Conservation (phyloP, 37 sponge, comb jelly and placozoan species). For the Beroe ovata region DNA sequence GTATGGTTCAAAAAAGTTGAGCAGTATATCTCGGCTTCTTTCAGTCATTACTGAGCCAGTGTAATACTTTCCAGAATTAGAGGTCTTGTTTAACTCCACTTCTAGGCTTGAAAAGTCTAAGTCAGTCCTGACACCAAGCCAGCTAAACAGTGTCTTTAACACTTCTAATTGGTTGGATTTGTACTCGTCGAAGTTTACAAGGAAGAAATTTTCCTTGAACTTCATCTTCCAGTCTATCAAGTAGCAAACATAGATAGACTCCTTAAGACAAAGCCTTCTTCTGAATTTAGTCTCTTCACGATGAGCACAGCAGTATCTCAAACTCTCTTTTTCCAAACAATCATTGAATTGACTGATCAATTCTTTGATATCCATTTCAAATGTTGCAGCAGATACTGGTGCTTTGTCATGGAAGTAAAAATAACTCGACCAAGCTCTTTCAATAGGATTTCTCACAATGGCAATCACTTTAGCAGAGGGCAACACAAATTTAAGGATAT, state of each 20-base stretch:
- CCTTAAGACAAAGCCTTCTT: not conserved
- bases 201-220: not conserved
- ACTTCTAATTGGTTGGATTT: not conserved
- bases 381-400: not conserved
- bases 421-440: not conserved
- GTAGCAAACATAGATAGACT: not conserved
- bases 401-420: not conserved
- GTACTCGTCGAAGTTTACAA: not conserved
- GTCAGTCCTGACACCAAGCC: not conserved
- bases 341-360: not conserved
- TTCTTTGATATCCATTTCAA: not conserved
- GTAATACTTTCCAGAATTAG: not conserved
- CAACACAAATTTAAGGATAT: not conserved
- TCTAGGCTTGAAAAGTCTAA: not conserved
- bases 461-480: not conserved
- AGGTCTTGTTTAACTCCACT: not conserved
- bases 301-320: not conserved
- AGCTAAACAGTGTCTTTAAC: not conserved
- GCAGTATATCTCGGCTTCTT: not conserved
- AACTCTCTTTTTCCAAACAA: not conserved
- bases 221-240: not conserved
- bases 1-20: not conserved
- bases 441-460: not conserved
- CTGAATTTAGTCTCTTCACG: not conserved
- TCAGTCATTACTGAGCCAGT: not conserved